Base-by-base conservation (phyloP, 2,113 vertebrate species). In the Neodontobutis hainanensis region DNA sequence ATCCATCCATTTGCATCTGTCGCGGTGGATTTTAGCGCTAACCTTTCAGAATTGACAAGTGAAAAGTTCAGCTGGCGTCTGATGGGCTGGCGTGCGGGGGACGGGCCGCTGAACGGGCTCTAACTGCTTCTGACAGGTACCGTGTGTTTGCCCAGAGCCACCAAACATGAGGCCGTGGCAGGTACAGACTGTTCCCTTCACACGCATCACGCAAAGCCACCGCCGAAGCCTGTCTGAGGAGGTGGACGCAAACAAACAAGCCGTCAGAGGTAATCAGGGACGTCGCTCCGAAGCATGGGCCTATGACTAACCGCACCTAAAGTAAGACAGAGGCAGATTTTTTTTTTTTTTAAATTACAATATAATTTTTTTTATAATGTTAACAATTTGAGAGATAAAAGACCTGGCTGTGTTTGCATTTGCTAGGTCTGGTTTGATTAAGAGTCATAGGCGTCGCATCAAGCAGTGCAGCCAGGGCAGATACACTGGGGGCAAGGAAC, bases 11-110 rank as follows among this genome's bases (percentile, higher is more conserved):
- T 82, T 90, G 87, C 83, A 92, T 93, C 89, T 80, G 75, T 71
- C 90, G 87, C 82, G 88, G 85, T 88, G 80, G 91, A 85, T 92
- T 91, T 88, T 78, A 90, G 81, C 15, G 77, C 92, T 94, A 95
- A 95, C 93, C 93, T 95, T 96, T 96, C 85, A 90, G 92, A 92
- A 94, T 93, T 94, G 94, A 94, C 94, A 95, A 93, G 87, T 90
- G 91, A 92, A 93, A 94, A 92, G 93, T 93, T 93, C 92, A 94
- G 82, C 82, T 89, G 82, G 81, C 66, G 61, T 90, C 87, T 89
- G 93, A 94, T 88, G 91, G 89, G 92, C 86, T 92, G 83, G 86
- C 90, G 70, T 89, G 89, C 88, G 87, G 87, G 87, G 92, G 19
- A 27, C 89, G 93, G 90, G 92, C 90, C 85, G 75, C 75, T 90